These are phyloP conservation scores for Drosophila subobscura DNA, from an alignment of 1,140 invertebrate genomes.

Conservation along the genomic window DNA sequence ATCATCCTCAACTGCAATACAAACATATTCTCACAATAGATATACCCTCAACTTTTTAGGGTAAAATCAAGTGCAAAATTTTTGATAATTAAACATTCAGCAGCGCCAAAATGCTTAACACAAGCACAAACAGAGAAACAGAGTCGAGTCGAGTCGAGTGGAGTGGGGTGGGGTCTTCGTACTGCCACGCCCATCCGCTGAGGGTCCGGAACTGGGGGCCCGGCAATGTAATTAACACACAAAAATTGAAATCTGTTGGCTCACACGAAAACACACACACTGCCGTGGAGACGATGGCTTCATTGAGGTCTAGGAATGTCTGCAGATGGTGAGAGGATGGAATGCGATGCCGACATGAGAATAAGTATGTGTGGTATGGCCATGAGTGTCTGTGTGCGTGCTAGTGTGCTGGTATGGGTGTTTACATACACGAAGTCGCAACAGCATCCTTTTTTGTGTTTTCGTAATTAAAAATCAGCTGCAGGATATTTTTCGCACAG, in stretches of 20 bases:
- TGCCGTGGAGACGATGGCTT: slow-evolving; percentile 49
- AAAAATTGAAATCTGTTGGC: slow-evolving; percentile 78
- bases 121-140: slow-evolving; percentile 50
- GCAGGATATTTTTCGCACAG: slow-evolving; percentile 69
- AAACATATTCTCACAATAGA: too few relatives aligned
- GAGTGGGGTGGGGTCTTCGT: slow-evolving; percentile 12
- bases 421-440: slow-evolving; percentile 70
- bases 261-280: slow-evolving; percentile 34
- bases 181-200: slow-evolving; percentile 44
- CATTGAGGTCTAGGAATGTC: slow-evolving; percentile 73
- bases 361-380: not conserved
- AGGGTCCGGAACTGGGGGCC: slow-evolving; percentile 56
- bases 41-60: too few relatives aligned
- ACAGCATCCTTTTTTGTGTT: slow-evolving; percentile 73
- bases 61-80: slow-evolving; percentile 71
- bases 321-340: slow-evolving; percentile 18
- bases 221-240: slow-evolving; percentile 79
- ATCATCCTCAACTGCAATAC: too few relatives aligned
- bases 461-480: slow-evolving; percentile 80
- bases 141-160: slow-evolving; percentile 31
- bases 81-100: slow-evolving; percentile 79
- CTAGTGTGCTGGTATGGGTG: slow-evolving; percentile 35
- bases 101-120: slow-evolving; percentile 77
- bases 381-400: slow-evolving; percentile 12
- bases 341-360: too few relatives aligned